These are phyloP conservation scores for Coelinius sp. DNA, from an alignment of 2,888 invertebrate genomes.

Conservation along the genomic window DNA sequence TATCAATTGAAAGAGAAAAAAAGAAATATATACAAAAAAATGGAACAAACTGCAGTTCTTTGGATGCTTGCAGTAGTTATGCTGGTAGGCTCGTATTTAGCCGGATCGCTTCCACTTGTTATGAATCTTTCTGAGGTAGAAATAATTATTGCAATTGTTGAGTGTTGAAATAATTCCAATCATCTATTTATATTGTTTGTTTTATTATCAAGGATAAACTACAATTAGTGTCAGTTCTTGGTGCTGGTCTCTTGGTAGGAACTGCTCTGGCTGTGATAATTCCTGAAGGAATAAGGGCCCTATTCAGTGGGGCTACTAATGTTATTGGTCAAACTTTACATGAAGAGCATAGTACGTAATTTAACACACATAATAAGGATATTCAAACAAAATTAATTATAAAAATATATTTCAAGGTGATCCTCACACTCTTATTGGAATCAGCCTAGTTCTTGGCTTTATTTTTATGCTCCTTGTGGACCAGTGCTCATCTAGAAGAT, in stretches of 20 bases:
- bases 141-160: conserved; percentile 20
- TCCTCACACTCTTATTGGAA: conserved; percentile 87
- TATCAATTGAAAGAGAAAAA: background rate
- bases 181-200: conserved; percentile 57
- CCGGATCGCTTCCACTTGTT: conserved; percentile 95
- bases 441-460: conserved; percentile 94
- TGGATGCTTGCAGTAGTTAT: conserved; percentile 90
- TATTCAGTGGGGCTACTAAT: conserved; percentile 71
- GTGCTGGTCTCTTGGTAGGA: conserved; percentile 96
- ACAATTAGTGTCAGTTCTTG: conserved; percentile 93
- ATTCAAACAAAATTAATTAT: background rate
- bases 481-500: conserved; percentile 78
- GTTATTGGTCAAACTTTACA: conserved; percentile 24
- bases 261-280: conserved; percentile 98
- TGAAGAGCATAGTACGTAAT: conserved; percentile 39
- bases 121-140: conserved; percentile 95
- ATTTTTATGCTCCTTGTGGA: conserved; percentile 98
- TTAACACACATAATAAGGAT: background rate
- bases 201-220: conserved; percentile 95
- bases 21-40: conserved; percentile 61
- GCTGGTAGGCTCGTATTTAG: conserved; percentile 95
- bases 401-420: conserved; percentile 69
- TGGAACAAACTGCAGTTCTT: conserved; percentile 89
- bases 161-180: background rate
- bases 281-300: conserved; percentile 95